Base-by-base conservation (phyloP, 2,888 invertebrate species). In the Heterodera filipjevi region DNA sequence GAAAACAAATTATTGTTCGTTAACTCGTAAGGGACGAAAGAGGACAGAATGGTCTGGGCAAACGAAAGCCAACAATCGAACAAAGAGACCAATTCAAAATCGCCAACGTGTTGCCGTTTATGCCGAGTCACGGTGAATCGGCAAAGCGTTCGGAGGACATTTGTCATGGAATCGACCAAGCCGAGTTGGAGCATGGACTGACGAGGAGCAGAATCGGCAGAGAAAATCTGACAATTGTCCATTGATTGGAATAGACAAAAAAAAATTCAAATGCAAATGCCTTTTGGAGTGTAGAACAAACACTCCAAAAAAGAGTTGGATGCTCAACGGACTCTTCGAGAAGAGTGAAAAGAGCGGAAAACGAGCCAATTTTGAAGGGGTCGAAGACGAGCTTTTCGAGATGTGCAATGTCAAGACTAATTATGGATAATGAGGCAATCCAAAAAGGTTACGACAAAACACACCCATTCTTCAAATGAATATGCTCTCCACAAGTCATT, bases 171-270 rank as follows among this genome's bases (percentile, higher is more conserved):
- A 39, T 88, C 86, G 14, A 83, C 83, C 73, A 89, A 70, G 3
- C 84, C 84, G 12, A 74, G 73, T 44, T 85, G 88, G 5, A 86
- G 80, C 84, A 89, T 83, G 10, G 89, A 86, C 49, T 83, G 82
- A 33, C 85, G 83, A 14, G 89, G 81, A 10, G 84, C 84, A 30
- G 80, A 81, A 79, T 87, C 85, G 71, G 84, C 79, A n/a, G 85
- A 84, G 80, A 86, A 87, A 10, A 86, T 82, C 86, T 87, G 39
- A 74, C 16, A 46, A 16, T 27, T 46, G 46, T 46, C 14, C 71
- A 74, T 70, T 33, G 16, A 27, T 3, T 44, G 8, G 71, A 76
- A 12, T 39, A n/a, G n/a, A n/a, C n/a, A n/a, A n/a, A n/a, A n/a
- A n/a, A n/a, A n/a, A n/a, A n/a, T n/a, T n/a, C n/a, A n/a, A n/a